Evolutionary conservation across 2,888 invertebrate species (phyloP).

Genomic region (Heliconius charithonia): DNA sequence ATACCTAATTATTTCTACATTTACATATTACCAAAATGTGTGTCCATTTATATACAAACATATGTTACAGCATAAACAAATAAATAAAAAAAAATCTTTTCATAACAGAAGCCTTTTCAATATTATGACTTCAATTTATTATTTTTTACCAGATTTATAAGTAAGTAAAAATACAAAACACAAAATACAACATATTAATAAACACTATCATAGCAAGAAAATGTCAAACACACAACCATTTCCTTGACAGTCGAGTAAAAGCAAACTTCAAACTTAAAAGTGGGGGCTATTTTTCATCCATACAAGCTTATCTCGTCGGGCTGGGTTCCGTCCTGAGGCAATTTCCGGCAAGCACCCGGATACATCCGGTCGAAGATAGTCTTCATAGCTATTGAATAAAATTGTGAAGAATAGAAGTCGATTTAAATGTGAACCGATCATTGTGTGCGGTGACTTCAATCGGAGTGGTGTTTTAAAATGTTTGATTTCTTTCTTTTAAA

Average conservation of each 20-base stretch:
- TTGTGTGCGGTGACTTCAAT: background rate
- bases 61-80: no score
- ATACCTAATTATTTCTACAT: no score
- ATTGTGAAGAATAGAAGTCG: conserved; percentile 15
- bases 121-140: no score
- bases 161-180: background rate
- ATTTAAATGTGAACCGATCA: conserved; percentile 20
- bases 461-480: conserved; percentile 1
- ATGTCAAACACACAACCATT: background rate
- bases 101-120: no score
- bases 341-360: conserved; percentile 38
- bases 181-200: background rate
- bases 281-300: conserved; percentile 37
- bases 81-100: no score
- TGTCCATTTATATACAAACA: no score
- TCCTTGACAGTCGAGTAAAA: background rate
- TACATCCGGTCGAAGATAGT: conserved; percentile 41
- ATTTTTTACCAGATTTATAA: no score
- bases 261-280: conserved; percentile 8
- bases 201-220: background rate
- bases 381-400: conserved; percentile 34
- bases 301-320: conserved; percentile 34
- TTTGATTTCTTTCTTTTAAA: background rate
- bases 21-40: no score
- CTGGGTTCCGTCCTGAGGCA: conserved; percentile 37